phyloP scores from a whole-genome alignment of 2,888 invertebrate species.

The Torymus auratus region DNA sequence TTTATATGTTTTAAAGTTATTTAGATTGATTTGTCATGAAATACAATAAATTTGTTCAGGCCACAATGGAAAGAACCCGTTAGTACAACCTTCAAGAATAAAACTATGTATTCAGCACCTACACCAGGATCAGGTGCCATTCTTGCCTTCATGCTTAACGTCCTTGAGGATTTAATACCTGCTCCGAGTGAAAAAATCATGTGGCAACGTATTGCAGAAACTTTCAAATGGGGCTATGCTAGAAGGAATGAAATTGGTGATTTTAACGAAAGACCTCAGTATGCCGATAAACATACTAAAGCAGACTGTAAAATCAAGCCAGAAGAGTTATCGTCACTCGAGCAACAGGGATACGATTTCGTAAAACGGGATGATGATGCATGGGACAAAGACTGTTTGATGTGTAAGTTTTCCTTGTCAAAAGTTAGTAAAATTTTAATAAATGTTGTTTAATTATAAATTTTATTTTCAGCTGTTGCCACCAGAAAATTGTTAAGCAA shows the following conservation, averaged over 20 bases:
- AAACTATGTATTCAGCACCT: conserved; percentile 85
- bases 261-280: conserved; percentile 74
- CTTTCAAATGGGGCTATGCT: conserved; percentile 94
- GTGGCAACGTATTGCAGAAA: conserved; percentile 89
- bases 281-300: conserved; percentile 70
- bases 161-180: conserved; percentile 81
- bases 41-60: conserved; percentile 70
- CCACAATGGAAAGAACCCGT: conserved; percentile 83
- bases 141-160: conserved; percentile 88
- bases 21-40: conserved; percentile 56
- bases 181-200: conserved; percentile 67
- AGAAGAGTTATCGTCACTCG: neutral
- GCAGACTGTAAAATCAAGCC: conserved; percentile 1
- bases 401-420: conserved; percentile 12
- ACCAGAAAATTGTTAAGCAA: conserved; percentile 15
- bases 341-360: conserved; percentile 2
- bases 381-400: conserved; percentile 46
- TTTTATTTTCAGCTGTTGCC: conserved; percentile 6
- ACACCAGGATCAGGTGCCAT: conserved; percentile 92
- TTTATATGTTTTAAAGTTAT: neutral
- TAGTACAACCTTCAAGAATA: conserved; percentile 79
- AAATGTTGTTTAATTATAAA: too few species aligned
- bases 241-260: conserved; percentile 91
- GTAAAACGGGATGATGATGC: neutral
- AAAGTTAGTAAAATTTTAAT: neutral